These are phyloP conservation scores for Tenualosa thibaudeaui DNA, from an alignment of 2,797 vertebrate genomes.

Conservation along the genomic window DNA sequence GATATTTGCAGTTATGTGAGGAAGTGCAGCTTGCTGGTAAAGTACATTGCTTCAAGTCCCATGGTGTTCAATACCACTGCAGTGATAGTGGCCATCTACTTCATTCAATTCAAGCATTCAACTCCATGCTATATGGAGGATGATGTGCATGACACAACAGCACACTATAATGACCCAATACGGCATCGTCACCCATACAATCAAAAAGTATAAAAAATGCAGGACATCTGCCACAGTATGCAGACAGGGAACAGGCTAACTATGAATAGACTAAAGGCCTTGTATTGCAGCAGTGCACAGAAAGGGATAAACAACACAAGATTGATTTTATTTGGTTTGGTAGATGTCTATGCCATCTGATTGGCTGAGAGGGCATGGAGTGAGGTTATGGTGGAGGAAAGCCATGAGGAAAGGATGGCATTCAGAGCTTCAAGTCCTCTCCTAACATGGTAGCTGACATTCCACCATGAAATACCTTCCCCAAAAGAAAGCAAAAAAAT, in stretches of 20 bases:
- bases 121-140: too few relatives aligned
- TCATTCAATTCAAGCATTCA: too few relatives aligned
- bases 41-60: too few relatives aligned
- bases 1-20: too few relatives aligned
- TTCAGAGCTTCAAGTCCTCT: conserved; percentile 68
- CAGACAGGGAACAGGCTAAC: background rate
- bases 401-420: conserved; percentile 75
- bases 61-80: too few relatives aligned
- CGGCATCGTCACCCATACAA: background rate
- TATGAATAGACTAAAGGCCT: background rate
- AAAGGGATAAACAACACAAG: too few relatives aligned
- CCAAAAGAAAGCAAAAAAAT: background rate
- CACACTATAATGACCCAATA: background rate
- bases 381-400: conserved; percentile 77
- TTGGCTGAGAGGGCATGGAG: conserved; percentile 63
- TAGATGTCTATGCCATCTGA: conserved; percentile 23
- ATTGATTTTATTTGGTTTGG: too few relatives aligned
- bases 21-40: too few relatives aligned
- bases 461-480: conserved; percentile 61
- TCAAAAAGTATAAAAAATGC: background rate
- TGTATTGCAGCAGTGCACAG: too few relatives aligned
- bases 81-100: too few relatives aligned
- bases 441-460: conserved; percentile 75
- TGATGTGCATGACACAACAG: too few relatives aligned
- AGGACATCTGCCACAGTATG: background rate